These are phyloP conservation scores for Colistium nudipinnis DNA, from an alignment of 2,113 vertebrate species.

Conservation along the genomic window DNA sequence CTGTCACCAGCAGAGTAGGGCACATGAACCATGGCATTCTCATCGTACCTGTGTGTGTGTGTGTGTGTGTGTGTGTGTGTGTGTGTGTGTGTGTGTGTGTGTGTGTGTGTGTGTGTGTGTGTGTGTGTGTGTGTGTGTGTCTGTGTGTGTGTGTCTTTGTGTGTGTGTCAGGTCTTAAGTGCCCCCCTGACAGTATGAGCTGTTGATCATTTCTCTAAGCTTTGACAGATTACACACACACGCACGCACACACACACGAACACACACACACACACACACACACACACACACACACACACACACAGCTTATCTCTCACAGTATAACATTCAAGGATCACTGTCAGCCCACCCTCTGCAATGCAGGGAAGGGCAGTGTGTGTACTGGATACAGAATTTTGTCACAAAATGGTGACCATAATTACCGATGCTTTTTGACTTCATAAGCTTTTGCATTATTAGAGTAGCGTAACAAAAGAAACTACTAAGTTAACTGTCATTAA, in stretches of 20 bases:
- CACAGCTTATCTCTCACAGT: slow-evolving; percentile 47
- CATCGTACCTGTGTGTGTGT: slow-evolving; percentile 37
- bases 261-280: slow-evolving; percentile 35
- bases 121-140: slow-evolving; percentile 28
- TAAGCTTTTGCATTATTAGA: neutral
- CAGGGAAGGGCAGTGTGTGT: slow-evolving; percentile 25
- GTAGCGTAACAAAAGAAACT: neutral
- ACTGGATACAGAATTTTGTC: slow-evolving; percentile 17
- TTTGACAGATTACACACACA: slow-evolving; percentile 55
- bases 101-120: slow-evolving; percentile 30
- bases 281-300: slow-evolving; percentile 31
- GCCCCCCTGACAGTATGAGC: slow-evolving; percentile 67
- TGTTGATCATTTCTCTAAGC: slow-evolving; percentile 62
- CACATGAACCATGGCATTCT: slow-evolving; percentile 55
- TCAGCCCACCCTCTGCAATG: slow-evolving; percentile 62
- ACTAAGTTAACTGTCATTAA: neutral
- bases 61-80: slow-evolving; percentile 17
- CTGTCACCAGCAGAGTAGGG: slow-evolving; percentile 51
- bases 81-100: slow-evolving; percentile 29
- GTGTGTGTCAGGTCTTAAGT: slow-evolving; percentile 65
- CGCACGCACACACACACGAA: slow-evolving; percentile 40
- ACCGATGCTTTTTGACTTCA: neutral
- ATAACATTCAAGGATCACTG: slow-evolving; percentile 63
- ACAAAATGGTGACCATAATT: slow-evolving; percentile 5
- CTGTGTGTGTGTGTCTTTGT: slow-evolving; percentile 16